Conservation (phyloP, 2,797 vertebrate genomes). For the Thamnophis elegans region DNA sequence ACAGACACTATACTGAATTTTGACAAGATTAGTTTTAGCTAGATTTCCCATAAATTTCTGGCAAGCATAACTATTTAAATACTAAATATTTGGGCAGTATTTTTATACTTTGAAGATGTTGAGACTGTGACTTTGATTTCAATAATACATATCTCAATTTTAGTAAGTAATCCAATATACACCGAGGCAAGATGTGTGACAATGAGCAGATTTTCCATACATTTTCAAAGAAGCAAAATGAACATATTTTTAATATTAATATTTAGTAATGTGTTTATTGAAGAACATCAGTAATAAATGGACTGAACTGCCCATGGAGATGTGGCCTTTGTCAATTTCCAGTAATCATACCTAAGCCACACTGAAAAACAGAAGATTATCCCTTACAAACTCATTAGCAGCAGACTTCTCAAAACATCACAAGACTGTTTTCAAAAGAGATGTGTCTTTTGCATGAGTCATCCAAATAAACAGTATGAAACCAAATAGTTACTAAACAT, state of each 20-base stretch:
- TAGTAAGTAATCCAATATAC: not conserved
- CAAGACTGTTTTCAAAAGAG: not conserved
- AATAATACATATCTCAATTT: not conserved
- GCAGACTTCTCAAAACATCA: slow-evolving; percentile 25
- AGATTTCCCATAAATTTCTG: not conserved
- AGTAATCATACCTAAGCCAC: slow-evolving; percentile 36
- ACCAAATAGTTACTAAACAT: slow-evolving; percentile 35
- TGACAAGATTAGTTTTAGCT: not conserved
- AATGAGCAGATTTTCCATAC: not conserved
- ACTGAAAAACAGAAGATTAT: not conserved
- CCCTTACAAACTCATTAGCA: slow-evolving; percentile 6
- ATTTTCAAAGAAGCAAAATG: not conserved
- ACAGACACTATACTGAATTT: not conserved
- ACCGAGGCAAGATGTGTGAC: not conserved
- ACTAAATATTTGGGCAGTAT: not conserved
- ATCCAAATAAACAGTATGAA: slow-evolving; percentile 29
- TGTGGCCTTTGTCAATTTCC: slow-evolving; percentile 40
- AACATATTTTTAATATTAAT: not conserved
- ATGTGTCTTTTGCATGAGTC: slow-evolving; percentile 24
- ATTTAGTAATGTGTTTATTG: not conserved
- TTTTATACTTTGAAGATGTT: not conserved
- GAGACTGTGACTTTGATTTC: not conserved
- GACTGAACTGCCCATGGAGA: not conserved
- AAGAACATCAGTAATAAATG: not conserved
- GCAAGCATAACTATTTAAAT: slow-evolving; percentile 9